Evolutionary conservation across 2,797 vertebrate genomes (phyloP), one percentile per base, ranked within the genome.

Genomic region (Karalla daura): DNA sequence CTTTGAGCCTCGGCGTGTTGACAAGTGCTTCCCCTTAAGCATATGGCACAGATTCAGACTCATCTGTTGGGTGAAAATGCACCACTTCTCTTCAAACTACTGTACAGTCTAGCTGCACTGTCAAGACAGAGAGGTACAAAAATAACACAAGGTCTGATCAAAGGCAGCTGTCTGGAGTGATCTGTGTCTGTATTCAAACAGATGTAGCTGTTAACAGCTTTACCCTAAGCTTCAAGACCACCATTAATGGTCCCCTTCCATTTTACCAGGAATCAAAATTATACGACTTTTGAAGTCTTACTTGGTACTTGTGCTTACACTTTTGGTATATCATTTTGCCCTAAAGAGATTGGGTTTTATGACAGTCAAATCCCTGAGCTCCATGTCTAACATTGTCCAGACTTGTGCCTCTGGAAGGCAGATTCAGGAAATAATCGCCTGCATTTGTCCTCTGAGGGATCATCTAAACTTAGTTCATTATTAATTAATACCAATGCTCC

Each of bases 111-210:
- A 52, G n/a, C 30, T 51, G 21, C 32, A n/a, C 74, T 45, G 47
- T 64, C 46, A 32, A 45, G 40, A 74, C 18, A 47, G 21, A 76
- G 58, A 43, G 35, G 44, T 56, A 46, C 69, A 50, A 41, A 79
- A 70, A 80, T 76, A 86, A 41, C 62, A 58, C 56, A 46, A 51
- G 41, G 68, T 68, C 63, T 53, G 63, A 72, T 79, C 69, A 78
- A 69, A 82, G 66, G 73, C 84, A 74, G 68, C 73, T 63, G 81
- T 46, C 66, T 58, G 40, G 2, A 23, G 35, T 49, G 45, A 11
- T 59, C 40, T 35, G 45, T 18, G 56, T 62, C 36, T 44, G 68
- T 58, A 50, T 24, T 61, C 33, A 71, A 36, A 61, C 55, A 68
- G 51, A 64, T 60, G 60, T 36, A 33, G 23, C 54, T 54, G 68